A percentile compares a stretch with the other conserved stretches of the same genome.
These are phyloP conservation scores for Scaptomyza parva DNA, from an alignment of 2,888 invertebrate genomes.

Conservation along the genomic window DNA sequence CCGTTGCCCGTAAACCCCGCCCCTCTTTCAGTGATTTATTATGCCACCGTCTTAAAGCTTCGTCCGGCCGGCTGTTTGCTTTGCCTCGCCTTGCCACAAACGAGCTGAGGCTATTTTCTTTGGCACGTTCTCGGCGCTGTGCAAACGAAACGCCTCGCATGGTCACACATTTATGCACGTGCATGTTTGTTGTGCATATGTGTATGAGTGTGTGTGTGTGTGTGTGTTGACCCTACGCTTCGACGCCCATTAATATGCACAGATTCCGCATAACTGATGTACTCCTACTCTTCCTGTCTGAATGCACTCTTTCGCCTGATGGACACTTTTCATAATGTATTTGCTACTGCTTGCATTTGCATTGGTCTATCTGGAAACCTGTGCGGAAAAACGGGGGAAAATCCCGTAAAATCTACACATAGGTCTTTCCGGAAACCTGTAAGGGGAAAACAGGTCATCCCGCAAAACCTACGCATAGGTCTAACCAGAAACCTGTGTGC, in stretches of 20 bases:
- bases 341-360: not conserved
- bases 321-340: constrained; percentile 10
- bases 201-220: constrained; percentile 7
- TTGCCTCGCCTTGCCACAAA: constrained; percentile 1
- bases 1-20: not conserved
- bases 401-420: too few relatives aligned
- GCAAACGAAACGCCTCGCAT: constrained; percentile 55
- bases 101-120: constrained; percentile 51
- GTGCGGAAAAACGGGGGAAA: too few relatives aligned
- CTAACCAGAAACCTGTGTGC: too few relatives aligned
- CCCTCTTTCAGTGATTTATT: constrained; percentile 53
- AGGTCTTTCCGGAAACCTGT: too few relatives aligned
- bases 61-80: not conserved
- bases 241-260: constrained; percentile 45
- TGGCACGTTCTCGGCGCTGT: constrained; percentile 56
- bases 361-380: too few relatives aligned
- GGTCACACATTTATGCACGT: constrained; percentile 23
- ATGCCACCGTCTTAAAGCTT: constrained; percentile 21
- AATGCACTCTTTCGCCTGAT: not conserved
- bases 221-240: constrained; percentile 30
- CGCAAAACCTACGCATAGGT: too few relatives aligned
- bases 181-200: not conserved
- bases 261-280: constrained; percentile 23
- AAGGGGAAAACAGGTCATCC: too few relatives aligned
- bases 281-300: too few relatives aligned